Base-by-base conservation (phyloP, 2,888 invertebrate species). In the Cosmia pyralina region DNA sequence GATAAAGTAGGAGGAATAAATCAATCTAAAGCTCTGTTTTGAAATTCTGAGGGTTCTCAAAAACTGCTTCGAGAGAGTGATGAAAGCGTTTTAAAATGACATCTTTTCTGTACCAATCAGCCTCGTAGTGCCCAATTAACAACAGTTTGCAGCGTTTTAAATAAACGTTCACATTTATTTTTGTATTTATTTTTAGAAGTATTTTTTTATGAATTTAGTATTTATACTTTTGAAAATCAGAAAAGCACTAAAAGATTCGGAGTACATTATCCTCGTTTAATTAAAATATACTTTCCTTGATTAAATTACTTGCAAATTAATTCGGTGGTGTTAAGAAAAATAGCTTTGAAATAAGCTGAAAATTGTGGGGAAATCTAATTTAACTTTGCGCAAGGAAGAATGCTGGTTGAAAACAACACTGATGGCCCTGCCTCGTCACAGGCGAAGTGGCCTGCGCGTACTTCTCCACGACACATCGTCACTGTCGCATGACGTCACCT, bases 241-340 rank as follows among this genome's bases (percentile, higher is more conserved):
- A 92, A 93, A 77, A 87, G 90, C 92, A 93, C 91, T 93, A 87
- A 93, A 91, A 91, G 86, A 92, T 90, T 88, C 84, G 73, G 84
- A 89, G 90, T 88, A 88, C 86, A 58, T 68, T 50, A 48, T 48
- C 52, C 50, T 68, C 80, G 41, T 74, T 55, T 53, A 17, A 52
- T 58, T 53, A 13, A 58, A 68, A 58, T 13, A 59, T 41, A 46
- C 10, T 7, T 46, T 62, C 6, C 22, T 55, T 38, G 17, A 55
- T 73, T 28, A 53, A 79, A 59, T 41, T 17, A 59, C 44, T 55
- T 15, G 44, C 1, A 52, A 78, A 64, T 50, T 38, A 67, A 52
- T 76, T 76, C 64, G 8, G 34, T 59, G 17, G n/a, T 53, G 46
- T 52, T 41, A 28, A 38, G 13, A 77, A 34, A 67, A 38, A 50